phyloP scores from a whole-genome alignment of 2,888 invertebrate genomes.

The Apamea sordens region DNA sequence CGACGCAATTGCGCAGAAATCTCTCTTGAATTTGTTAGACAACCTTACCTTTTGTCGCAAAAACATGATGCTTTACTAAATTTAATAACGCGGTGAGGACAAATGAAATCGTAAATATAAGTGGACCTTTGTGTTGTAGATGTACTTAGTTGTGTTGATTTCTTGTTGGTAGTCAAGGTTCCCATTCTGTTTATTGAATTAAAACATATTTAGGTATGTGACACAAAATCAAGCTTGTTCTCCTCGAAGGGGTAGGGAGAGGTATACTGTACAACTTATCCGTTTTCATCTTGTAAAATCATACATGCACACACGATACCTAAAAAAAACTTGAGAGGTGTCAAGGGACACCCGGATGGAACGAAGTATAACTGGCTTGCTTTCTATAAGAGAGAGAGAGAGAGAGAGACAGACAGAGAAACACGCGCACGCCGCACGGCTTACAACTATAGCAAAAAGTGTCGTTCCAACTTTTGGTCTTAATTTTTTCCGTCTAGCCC shows the following conservation, averaged over 20 bases:
- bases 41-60: conserved; percentile 34
- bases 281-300: background rate
- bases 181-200: background rate
- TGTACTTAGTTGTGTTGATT: background rate
- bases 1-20: conserved; percentile 12
- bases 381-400: no score
- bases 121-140: background rate
- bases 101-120: conserved; percentile 18
- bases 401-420: no score
- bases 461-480: no score
- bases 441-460: no score
- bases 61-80: conserved; percentile 28
- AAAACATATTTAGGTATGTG: background rate
- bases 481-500: no score
- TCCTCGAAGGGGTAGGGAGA: background rate
- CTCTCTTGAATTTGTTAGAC: conserved; percentile 28
- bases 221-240: background rate
- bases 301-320: no score
- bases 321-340: no score
- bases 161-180: background rate
- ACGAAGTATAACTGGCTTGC: no score
- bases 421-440: no score
- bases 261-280: no score
- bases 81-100: conserved; percentile 33
- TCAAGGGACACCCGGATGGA: no score